These are phyloP conservation scores for Palloptera scutellata DNA, from an alignment of 2,888 invertebrate species.

Conservation along the genomic window DNA sequence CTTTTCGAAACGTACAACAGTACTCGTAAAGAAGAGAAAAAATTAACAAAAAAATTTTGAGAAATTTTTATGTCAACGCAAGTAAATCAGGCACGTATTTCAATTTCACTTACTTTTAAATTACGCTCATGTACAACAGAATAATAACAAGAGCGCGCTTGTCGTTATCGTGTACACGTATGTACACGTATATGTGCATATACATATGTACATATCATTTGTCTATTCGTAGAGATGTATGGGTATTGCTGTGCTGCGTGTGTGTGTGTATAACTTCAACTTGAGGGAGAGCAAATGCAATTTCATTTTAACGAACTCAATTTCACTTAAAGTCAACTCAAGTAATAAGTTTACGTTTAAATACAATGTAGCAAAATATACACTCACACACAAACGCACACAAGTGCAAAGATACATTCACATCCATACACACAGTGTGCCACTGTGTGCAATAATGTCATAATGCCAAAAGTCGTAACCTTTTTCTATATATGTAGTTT, in stretches of 20 bases:
- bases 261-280: not conserved
- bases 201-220: too few species aligned
- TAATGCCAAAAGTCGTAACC: constrained; percentile 24
- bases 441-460: not conserved
- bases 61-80: too few species aligned
- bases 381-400: constrained; percentile 4
- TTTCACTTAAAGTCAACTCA: constrained; percentile 31
- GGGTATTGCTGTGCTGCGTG: not conserved
- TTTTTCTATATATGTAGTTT: not conserved
- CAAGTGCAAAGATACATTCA: not conserved
- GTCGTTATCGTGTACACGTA: not conserved
- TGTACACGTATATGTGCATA: too few species aligned
- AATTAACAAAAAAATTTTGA: too few species aligned
- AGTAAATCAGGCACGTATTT: constrained; percentile 29
- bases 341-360: constrained; percentile 29
- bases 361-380: constrained; percentile 11
- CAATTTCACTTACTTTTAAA: constrained; percentile 34
- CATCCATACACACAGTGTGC: constrained; percentile 1
- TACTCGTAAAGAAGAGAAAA: too few species aligned
- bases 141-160: constrained; percentile 2
- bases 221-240: not conserved
- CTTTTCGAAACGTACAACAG: too few species aligned
- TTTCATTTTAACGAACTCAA: constrained; percentile 23
- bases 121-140: constrained; percentile 19
- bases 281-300: constrained; percentile 16